These are phyloP conservation scores for Graptemys geographica DNA, from an alignment of 2,797 vertebrate genomes.

Conservation along the genomic window DNA sequence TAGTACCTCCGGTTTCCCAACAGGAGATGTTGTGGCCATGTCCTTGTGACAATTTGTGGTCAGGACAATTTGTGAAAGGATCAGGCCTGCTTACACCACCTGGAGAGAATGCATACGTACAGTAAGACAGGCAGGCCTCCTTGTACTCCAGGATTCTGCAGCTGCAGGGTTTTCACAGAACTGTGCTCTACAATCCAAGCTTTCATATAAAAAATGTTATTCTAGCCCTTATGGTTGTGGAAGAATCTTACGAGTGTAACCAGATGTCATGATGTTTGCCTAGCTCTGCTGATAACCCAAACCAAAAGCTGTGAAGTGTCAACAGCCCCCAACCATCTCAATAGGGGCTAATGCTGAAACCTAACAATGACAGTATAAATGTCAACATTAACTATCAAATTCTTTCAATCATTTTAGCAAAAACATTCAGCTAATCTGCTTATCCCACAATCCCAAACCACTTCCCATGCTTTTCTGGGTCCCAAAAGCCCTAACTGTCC, in stretches of 20 bases:
- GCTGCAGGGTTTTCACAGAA: not conserved
- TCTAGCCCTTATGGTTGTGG: not conserved
- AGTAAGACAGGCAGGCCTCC: not conserved
- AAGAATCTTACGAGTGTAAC: not conserved
- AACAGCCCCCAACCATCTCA: not conserved
- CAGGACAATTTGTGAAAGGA: fast-evolving
- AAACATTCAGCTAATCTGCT: not conserved
- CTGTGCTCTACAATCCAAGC: not conserved
- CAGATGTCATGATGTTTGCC: not conserved
- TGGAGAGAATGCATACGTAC: not conserved
- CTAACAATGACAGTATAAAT: not conserved
- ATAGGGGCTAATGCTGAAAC: not conserved
- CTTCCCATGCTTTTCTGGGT: not conserved
- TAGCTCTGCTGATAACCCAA: not conserved
- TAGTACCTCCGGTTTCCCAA: not conserved
- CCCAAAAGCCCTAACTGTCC: not conserved
- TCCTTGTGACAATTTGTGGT: not conserved
- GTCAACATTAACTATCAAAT: not conserved
- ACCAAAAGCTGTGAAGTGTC: not conserved
- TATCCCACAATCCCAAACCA: not conserved
- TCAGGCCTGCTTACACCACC: fast-evolving
- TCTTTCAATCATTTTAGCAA: not conserved
- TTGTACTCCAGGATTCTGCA: not conserved
- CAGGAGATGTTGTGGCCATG: fast-evolving
- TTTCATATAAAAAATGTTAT: not conserved